Base-by-base conservation (phyloP, 2,888 invertebrate species). In the Ferdinandea cuprea region DNA sequence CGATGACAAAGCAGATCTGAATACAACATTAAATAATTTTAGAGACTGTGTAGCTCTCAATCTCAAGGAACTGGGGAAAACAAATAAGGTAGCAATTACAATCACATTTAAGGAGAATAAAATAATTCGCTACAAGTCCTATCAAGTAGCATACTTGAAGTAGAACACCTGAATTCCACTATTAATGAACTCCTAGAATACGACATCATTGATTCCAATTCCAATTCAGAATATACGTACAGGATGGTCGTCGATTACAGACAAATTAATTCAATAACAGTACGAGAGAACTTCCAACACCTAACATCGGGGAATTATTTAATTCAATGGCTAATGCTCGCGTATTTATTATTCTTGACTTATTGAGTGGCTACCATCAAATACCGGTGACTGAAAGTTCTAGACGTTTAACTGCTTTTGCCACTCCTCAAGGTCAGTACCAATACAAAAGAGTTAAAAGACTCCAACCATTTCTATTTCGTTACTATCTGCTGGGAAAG, bases 201-300 rank as follows among this genome's bases (percentile, higher is more conserved):
- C 9, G 65, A 52, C 25, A 52, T 66, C 21, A 66, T 66, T 19
- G 65, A 52, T n/a, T n/a, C n/a, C n/a, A 40, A 52, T 1, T 63
- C 61, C 1, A 35, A 8, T 11, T 46, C 46, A 2, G 61, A 63
- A 19, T 63, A 48, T 3, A 32, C 46, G 3, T 44, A 32, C 8
- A 28, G 50, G 7, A 37, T 66, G 52, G 17, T 17, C 9, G 40
- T 66, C 1, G 65, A 66, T 15, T 66, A 52, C 25, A 35, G 52
- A 6, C 21, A 28, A 30, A n/a, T 66, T 2, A 66, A 52, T 9
- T 17, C 50, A 6, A 28, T 66, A 40, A 66, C 52, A 3, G 17
- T 37, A 4, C 35, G 48, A 11, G 40, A 66, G 15, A 28, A 42
- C 13, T 52, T 28, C 65, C 65, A 25, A 46, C 21, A 5, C 50